Evolutionary conservation across 2,888 invertebrate species (phyloP).

Genomic region (Agonum fuliginosum): DNA sequence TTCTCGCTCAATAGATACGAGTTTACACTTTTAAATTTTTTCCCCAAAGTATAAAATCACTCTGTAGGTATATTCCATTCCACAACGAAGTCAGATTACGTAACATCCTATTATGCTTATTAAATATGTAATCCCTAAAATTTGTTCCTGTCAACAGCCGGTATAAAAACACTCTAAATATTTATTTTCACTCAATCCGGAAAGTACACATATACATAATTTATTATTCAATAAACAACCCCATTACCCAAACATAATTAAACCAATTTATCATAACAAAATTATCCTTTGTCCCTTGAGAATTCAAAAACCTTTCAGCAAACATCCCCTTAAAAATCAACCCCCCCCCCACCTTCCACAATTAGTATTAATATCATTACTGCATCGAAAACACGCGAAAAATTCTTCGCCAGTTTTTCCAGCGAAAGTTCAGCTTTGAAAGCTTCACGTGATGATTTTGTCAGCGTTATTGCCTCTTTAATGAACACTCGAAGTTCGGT

Average conservation of each 20-base stretch:
- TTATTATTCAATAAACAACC: neutral
- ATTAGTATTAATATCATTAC: neutral
- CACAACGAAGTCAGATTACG: no score
- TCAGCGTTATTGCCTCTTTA: slow-evolving; percentile 41
- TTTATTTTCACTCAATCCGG: no score
- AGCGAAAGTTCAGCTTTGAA: slow-evolving; percentile 15
- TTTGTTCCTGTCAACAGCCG: no score
- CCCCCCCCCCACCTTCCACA: neutral
- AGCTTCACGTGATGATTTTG: slow-evolving; percentile 20
- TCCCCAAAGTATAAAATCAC: no score
- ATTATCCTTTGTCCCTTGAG: neutral
- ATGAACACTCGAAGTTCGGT: slow-evolving; percentile 43
- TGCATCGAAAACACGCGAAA: neutral
- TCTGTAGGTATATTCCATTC: no score
- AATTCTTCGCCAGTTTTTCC: neutral
- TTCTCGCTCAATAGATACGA: no score
- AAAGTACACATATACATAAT: neutral
- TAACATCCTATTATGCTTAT: no score
- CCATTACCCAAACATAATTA: neutral
- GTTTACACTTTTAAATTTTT: no score
- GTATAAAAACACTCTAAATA: no score
- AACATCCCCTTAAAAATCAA: neutral
- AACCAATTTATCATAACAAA: neutral
- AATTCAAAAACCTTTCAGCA: neutral
- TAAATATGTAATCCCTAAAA: no score